Evolutionary conservation across 2,113 vertebrate species (phyloP), one percentile per base, ranked within the genome.

Genomic region (Poeciliopsis occidentalis): DNA sequence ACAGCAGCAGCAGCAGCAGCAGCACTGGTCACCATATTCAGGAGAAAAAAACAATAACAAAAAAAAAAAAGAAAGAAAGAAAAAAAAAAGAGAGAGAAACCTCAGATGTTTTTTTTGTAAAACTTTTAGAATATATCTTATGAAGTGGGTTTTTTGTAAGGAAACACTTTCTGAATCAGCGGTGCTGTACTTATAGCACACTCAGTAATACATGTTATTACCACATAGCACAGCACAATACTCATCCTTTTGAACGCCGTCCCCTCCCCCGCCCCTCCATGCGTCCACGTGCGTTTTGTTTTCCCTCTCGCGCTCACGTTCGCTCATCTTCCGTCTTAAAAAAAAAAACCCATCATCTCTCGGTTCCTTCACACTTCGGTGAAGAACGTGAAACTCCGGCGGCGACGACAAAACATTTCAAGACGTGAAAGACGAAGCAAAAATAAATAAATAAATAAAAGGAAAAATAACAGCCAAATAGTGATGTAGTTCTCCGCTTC

Each of bases 1-100:
- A 90, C 88, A 87, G 90, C 89, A 57, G 51, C 51, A 87, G 90
- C 89, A 57, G 51, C 51, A 87, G 47, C 47, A 54, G 51, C 51
- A 90, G 91, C 92, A 94, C 93, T 92, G 91, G 91, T 91, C 91
- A 89, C 85, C 91, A 83, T 86, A 90, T 92, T 94, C 91, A 93
- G 91, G 92, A 92, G 88, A 88, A 84, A 85, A 78, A 73, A 70
- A 69, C 66, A 34, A 73, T 73, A 73, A 57, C 71, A 60, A 51
- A 24, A 75, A 67, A 17, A 17, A 79, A 73, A 87, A 78, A 57
- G 61, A 32, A 80, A 71, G 24, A 78, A 60, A 71, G 4, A 72
- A 19, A 76, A 60, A 63, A 5, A 82, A 62, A 86, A 12, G 65
- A 87, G 67, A 88, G 76, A 84, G 78, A 91, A 92, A 92, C 89